Base-by-base conservation (phyloP, 2,888 invertebrate genomes). In the Eledona agricola region DNA sequence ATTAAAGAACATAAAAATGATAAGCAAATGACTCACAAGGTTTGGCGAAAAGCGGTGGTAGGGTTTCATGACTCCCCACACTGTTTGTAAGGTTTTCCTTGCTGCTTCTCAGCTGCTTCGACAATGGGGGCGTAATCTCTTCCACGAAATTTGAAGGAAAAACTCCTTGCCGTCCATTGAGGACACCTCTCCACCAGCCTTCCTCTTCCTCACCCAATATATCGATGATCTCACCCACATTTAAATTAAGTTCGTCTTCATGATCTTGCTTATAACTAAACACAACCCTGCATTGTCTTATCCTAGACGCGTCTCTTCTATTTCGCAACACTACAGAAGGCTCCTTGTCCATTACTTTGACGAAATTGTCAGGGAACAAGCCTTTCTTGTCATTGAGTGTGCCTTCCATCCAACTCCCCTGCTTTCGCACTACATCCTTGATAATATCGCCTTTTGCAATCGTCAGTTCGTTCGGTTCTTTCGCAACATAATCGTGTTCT, bases 141-240 rank as follows among this genome's bases (percentile, higher is more conserved):
- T 78, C 77, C 20, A 96, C 96, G 79, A 96, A 97, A 81, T 97
- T 97, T 3, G 96, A 96, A 2, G 96, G 97, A 76, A 96, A 97
- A 56, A 96, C 93, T 13, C 97, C 96, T 54, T 88, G 82, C 71
- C 85, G 86, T 26, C 89, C 90, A 72, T 88, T 86, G 31, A 91
- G 79, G 49, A 85, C 82, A 56, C 95, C 96, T 80, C 88, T 87
- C 94, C 93, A 96, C 90, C 90, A 91, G 17, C 95, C 95, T 74
- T 95, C 94, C 75, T 96, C 96, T 38, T 88, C 89, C 83, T 96
- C 95, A 61, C 89, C 90, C 60, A 95, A 80, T 62, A 96, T 89
- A 72, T 95, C 93, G 60, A 98, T 87, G 12, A 91, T 80, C 78
- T 96, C 96, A 59, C 94, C 93, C 26, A 93, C 90, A 63, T 85